Percentiles rank a stretch among this genome's conserved stretches.
Evolutionary conservation across 2,797 vertebrate species (phyloP).

Genomic region (Schizopygopsis malacanthus): DNA sequence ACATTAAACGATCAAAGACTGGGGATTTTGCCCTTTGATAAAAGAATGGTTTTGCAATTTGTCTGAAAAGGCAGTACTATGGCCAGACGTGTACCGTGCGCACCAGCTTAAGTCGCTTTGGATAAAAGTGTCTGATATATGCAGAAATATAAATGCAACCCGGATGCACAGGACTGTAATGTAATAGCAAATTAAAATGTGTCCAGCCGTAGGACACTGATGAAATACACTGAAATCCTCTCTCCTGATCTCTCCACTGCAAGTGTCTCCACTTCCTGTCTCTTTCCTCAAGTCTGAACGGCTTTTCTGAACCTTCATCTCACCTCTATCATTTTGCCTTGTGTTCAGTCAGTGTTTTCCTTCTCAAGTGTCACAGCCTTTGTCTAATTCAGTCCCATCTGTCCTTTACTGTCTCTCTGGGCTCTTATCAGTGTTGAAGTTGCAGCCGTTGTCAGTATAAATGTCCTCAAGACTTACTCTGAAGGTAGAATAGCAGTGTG

Average conservation of each 20-base stretch:
- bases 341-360: conserved; percentile 2
- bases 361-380: conserved; percentile 21
- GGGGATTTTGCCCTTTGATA: background rate
- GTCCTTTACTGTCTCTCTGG: background rate
- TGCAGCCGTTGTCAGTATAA: conserved; percentile 42
- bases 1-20: background rate
- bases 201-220: conserved; percentile 42
- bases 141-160: conserved; percentile 13
- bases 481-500: background rate
- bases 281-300: background rate
- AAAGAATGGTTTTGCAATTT: background rate
- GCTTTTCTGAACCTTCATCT: conserved; percentile 32
- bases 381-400: conserved; percentile 14
- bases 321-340: conserved; percentile 27
- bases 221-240: conserved; percentile 53
- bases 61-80: background rate
- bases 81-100: background rate
- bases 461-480: conserved; percentile 38
- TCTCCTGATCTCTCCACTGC: conserved; percentile 21
- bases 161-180: conserved; percentile 25
- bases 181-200: conserved; percentile 43
- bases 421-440: conserved; percentile 47
- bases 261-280: background rate
- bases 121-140: background rate
- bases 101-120: background rate